These are phyloP conservation scores for Eurytoma californica DNA, from an alignment of 2,888 invertebrate species.

Conservation along the genomic window DNA sequence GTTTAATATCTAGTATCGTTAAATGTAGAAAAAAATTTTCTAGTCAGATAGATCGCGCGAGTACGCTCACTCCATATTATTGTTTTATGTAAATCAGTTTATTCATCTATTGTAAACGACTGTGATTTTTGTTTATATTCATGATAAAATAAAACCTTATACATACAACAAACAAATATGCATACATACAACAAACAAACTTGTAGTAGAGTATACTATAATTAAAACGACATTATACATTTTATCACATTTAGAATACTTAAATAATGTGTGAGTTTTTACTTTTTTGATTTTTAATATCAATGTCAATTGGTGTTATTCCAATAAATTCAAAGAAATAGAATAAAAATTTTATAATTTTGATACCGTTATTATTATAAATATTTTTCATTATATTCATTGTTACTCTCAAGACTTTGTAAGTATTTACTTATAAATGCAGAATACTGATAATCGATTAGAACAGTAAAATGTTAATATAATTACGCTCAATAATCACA, in stretches of 20 bases:
- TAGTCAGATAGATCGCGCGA: no score
- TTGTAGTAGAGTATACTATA: neutral
- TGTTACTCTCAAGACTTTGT: no score
- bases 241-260: neutral
- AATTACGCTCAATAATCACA: no score
- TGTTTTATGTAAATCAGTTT: no score
- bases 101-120: no score
- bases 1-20: neutral
- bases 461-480: no score
- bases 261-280: neutral
- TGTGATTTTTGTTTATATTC: no score
- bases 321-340: neutral
- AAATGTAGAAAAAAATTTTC: slow-evolving; percentile 2
- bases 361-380: neutral
- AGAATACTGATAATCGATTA: no score
- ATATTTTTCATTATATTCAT: neutral
- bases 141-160: no score
- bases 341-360: neutral
- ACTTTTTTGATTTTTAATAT: neutral
- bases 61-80: no score
- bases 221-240: slow-evolving; percentile 6
- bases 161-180: no score
- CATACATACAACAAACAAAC: neutral
- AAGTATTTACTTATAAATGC: no score
- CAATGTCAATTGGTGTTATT: neutral